These are phyloP conservation scores for Macrotus californicus DNA, from an alignment of 2,113 vertebrate species.

Conservation along the genomic window DNA sequence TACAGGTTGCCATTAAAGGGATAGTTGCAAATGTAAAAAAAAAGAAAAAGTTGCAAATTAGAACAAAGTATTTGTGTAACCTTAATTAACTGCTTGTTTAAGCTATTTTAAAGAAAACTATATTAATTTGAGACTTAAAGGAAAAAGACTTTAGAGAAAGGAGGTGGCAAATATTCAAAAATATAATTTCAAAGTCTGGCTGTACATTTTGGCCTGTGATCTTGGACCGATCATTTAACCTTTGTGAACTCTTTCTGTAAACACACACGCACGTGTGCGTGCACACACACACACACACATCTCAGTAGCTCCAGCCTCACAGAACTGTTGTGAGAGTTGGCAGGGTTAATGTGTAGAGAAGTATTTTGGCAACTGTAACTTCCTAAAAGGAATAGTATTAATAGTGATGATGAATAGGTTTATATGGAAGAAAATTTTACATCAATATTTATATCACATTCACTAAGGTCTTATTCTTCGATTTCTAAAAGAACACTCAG, in stretches of 20 bases:
- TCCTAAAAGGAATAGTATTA: neutral
- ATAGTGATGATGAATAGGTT: neutral
- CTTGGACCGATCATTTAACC: neutral
- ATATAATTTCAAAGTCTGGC: neutral
- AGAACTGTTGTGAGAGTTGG: neutral
- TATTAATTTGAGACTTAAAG: neutral
- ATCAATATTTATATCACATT: neutral
- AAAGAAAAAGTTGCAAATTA: neutral
- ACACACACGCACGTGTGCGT: neutral
- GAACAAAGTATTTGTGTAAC: neutral
- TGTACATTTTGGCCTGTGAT: neutral
- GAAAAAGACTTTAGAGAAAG: conserved; percentile 3
- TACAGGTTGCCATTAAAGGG: neutral
- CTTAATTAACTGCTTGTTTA: conserved; percentile 10
- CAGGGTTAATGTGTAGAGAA: neutral
- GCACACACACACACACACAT: neutral
- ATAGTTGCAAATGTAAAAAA: neutral
- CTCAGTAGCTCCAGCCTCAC: neutral
- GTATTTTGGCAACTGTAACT: neutral
- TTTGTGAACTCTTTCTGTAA: conserved; percentile 12
- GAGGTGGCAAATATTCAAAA: neutral
- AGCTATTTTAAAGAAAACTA: conserved; percentile 9
- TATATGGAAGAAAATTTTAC: neutral
- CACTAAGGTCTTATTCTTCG: neutral
- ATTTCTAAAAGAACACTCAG: neutral